These are phyloP conservation scores for Diglossa cyanea DNA, from an alignment of 2,797 vertebrate species.

Conservation along the genomic window DNA sequence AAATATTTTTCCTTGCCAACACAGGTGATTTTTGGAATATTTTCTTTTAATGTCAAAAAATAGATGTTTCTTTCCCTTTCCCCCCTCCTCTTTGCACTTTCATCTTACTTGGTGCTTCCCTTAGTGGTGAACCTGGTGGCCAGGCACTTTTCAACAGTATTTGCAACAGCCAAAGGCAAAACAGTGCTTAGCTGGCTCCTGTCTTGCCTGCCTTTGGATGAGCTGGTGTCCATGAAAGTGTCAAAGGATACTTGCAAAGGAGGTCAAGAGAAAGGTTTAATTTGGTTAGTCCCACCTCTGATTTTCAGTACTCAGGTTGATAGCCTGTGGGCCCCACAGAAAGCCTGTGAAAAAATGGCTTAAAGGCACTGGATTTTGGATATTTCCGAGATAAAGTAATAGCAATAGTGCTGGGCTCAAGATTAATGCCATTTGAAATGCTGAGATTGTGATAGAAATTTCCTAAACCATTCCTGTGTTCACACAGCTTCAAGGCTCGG, in stretches of 20 bases:
- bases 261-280: background rate
- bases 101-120: background rate
- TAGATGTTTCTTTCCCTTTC: background rate
- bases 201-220: background rate
- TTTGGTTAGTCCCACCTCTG: background rate
- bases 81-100: background rate
- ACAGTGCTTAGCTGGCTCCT: background rate
- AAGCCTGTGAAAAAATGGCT: background rate
- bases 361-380: background rate
- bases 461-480: background rate
- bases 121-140: background rate
- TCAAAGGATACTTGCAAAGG: background rate
- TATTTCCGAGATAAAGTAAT: background rate
- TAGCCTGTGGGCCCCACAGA: background rate
- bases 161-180: background rate
- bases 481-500: background rate
- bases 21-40: background rate
- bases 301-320: background rate
- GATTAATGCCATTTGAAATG: background rate
- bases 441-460: background rate
- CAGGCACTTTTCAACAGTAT: rapidly evolving
- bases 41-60: background rate
- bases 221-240: background rate
- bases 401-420: background rate
- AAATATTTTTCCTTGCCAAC: background rate